Evolutionary conservation across 2,797 vertebrate species (phyloP).

Genomic region (Kryptopterus vitreolus): DNA sequence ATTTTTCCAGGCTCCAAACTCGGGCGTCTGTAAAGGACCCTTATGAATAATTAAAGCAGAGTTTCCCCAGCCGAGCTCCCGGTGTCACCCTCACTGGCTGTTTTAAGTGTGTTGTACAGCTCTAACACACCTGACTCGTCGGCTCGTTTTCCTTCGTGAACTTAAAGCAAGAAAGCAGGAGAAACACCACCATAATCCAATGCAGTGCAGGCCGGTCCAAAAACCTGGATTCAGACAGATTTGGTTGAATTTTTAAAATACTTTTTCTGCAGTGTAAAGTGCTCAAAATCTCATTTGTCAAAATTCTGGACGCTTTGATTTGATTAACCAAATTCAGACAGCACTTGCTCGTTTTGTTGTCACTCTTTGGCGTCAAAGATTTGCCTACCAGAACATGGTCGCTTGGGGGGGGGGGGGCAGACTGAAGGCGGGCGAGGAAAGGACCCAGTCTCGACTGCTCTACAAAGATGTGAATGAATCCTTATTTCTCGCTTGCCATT

Average conservation of each 20-base stretch:
- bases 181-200: neutral
- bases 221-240: neutral
- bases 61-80: neutral
- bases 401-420: neutral
- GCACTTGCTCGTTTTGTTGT: neutral
- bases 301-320: neutral
- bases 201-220: neutral
- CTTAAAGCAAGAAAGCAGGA: neutral
- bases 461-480: too few species aligned
- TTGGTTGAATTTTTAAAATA: too few species aligned
- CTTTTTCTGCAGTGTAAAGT: too few species aligned
- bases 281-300: neutral
- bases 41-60: neutral
- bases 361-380: neutral
- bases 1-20: neutral
- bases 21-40: too few species aligned
- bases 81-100: neutral
- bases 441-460: neutral
- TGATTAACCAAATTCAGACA: neutral
- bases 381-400: neutral
- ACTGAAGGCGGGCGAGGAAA: neutral
- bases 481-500: too few species aligned
- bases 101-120: neutral
- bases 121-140: neutral
- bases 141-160: neutral